Evolutionary conservation across 2,797 vertebrate species (phyloP).

Genomic region (Prunella strophiata): DNA sequence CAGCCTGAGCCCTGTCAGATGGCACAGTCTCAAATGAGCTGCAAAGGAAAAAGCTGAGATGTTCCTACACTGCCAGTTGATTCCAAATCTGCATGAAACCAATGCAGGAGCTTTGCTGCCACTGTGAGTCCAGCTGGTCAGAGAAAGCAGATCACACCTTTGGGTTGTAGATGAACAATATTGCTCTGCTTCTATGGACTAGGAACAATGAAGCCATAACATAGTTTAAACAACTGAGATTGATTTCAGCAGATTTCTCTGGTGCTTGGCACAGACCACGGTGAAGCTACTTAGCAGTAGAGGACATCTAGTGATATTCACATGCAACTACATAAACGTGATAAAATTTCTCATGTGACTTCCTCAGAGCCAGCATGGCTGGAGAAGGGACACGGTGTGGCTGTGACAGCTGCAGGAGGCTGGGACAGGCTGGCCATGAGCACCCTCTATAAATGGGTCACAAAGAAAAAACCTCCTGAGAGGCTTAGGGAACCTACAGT

Average conservation of each 20-base stretch:
- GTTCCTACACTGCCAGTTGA: background rate
- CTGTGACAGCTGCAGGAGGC: background rate
- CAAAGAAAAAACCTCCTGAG: background rate
- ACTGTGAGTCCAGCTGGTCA: background rate
- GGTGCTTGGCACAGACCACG: background rate
- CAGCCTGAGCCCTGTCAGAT: background rate
- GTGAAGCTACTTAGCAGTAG: conserved; percentile 6
- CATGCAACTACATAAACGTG: conserved; percentile 16
- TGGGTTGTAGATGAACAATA: background rate
- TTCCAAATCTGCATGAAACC: background rate
- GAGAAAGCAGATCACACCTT: background rate
- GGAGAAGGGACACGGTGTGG: background rate
- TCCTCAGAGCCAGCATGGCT: background rate
- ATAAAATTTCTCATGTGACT: background rate
- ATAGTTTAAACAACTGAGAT: background rate
- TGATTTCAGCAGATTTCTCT: background rate
- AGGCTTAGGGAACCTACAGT: background rate
- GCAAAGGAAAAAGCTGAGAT: background rate
- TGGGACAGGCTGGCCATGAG: background rate
- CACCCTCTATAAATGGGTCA: background rate
- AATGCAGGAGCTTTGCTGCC: background rate
- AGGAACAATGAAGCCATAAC: background rate
- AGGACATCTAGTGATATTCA: conserved; percentile 64
- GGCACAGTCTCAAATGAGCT: background rate
- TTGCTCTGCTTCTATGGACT: background rate